phyloP scores from a whole-genome alignment of 2,113 vertebrate species.

The Hypanus sabinus region DNA sequence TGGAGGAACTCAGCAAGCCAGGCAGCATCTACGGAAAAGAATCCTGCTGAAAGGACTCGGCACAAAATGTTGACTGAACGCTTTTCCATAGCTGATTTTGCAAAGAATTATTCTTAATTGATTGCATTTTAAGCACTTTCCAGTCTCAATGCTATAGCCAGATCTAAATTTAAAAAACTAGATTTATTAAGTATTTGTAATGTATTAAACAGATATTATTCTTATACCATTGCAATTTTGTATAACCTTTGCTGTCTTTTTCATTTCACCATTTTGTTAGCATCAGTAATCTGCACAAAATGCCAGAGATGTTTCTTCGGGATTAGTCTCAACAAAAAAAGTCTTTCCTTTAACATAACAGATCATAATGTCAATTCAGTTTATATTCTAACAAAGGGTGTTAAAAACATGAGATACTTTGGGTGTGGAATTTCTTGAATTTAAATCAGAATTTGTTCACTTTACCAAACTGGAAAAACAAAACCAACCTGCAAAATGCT shows the following conservation, averaged over 20 bases:
- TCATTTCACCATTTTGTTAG: too few relatives aligned
- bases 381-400: not conserved
- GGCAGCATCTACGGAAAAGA: too few relatives aligned
- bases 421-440: not conserved
- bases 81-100: too few relatives aligned
- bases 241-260: not conserved
- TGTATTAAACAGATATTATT: conserved; percentile 47
- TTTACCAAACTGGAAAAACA: not conserved
- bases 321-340: not conserved
- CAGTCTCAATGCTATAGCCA: not conserved
- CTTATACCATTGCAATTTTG: conserved; percentile 28
- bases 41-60: too few relatives aligned
- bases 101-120: conserved; percentile 26
- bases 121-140: not conserved
- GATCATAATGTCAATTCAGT: not conserved
- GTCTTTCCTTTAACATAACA: not conserved
- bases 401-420: too few relatives aligned
- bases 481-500: not conserved
- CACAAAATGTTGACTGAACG: too few relatives aligned
- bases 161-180: conserved; percentile 45
- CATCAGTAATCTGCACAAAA: not conserved
- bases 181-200: conserved; percentile 53
- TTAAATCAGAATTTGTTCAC: not conserved
- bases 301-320: not conserved
- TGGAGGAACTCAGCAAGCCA: too few relatives aligned